Evolutionary conservation across 2,888 invertebrate species (phyloP).

Genomic region (Incurvaria masculella): DNA sequence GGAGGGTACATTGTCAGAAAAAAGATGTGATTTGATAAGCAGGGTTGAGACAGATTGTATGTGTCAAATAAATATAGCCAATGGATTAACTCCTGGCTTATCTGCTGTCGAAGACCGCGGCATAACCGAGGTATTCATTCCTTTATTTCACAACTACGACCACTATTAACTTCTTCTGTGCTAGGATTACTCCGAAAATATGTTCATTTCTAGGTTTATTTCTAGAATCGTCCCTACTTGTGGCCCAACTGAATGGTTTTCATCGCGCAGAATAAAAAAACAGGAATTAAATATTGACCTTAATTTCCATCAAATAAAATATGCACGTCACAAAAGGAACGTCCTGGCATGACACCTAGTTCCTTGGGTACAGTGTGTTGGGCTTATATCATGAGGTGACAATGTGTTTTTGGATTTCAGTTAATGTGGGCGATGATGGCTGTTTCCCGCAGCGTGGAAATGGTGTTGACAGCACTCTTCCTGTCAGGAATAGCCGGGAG

Average conservation of each 20-base stretch:
- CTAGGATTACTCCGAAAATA: no score
- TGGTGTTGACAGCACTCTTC: slow-evolving; percentile 28
- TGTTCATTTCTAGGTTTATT: background rate
- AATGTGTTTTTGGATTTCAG: slow-evolving; percentile 27
- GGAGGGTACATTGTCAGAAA: background rate
- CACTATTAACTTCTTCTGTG: no score
- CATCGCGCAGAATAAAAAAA: background rate
- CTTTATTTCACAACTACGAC: no score
- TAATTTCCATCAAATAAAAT: background rate
- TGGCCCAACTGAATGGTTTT: background rate
- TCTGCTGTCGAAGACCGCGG: no score
- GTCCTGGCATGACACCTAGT: no score
- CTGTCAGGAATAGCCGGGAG: slow-evolving; percentile 36
- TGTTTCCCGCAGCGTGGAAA: slow-evolving; percentile 24
- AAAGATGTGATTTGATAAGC: background rate
- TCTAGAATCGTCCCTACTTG: background rate
- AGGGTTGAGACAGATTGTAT: no score
- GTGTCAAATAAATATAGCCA: background rate
- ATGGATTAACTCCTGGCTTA: background rate
- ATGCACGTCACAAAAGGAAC: background rate
- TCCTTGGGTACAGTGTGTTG: no score
- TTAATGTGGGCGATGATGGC: slow-evolving; percentile 35
- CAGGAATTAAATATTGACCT: slow-evolving; percentile 1
- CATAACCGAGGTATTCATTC: no score
- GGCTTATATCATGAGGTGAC: no score